Conservation (phyloP, 2,113 vertebrate species). For the Daubentonia madagascariensis region DNA sequence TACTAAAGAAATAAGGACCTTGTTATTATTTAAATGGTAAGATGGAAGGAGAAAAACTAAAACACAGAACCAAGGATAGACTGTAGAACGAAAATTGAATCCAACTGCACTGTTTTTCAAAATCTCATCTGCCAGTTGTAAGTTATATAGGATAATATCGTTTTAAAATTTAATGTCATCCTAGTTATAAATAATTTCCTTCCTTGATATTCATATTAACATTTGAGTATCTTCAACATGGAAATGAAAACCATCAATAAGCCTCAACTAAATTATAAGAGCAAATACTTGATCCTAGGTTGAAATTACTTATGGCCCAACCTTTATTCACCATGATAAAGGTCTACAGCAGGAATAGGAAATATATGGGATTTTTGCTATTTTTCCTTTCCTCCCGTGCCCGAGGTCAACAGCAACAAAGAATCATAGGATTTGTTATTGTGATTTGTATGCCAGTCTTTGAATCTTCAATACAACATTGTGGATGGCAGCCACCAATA, state of each 20-base stretch:
- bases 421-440: neutral
- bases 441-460: neutral
- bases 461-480: neutral
- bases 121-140: neutral
- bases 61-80: neutral
- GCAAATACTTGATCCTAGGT: constrained; percentile 25
- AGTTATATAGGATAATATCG: neutral
- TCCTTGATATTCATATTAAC: neutral
- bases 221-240: neutral
- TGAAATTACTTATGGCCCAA: neutral
- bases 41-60: neutral
- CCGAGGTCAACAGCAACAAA: neutral
- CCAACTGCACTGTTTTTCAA: neutral
- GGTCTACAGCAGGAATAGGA: neutral
- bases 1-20: neutral
- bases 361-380: neutral
- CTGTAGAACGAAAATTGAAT: neutral
- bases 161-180: constrained; percentile 30
- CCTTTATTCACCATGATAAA: neutral
- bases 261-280: neutral
- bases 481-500: neutral
- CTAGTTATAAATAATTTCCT: neutral
- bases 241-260: constrained; percentile 4
- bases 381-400: neutral
- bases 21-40: neutral